phyloP scores from a whole-genome alignment of 1,140 invertebrate species.

The Diorhabda carinulata region DNA sequence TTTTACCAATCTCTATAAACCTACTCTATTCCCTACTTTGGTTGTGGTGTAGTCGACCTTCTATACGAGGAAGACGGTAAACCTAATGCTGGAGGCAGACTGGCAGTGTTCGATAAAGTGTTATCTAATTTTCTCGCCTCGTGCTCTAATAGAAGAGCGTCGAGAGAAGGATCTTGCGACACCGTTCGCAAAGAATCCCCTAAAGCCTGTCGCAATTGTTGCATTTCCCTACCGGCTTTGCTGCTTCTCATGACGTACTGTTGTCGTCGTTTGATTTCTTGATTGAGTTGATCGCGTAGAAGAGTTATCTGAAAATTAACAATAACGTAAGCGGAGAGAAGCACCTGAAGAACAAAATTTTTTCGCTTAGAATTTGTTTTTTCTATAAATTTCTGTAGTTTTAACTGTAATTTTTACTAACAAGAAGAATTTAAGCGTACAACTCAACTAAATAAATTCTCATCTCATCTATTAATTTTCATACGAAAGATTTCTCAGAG shows the following conservation, averaged over 20 bases:
- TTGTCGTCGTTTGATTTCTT: slow-evolving; percentile 82
- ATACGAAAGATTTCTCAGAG: too few species aligned
- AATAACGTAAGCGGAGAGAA: too few species aligned
- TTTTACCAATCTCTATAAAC: background rate
- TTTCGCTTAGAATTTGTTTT: too few species aligned
- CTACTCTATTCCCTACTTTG: slow-evolving; percentile 30
- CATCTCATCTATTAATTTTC: too few species aligned
- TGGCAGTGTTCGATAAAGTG: slow-evolving; percentile 57
- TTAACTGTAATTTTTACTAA: too few species aligned
- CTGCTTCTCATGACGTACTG: slow-evolving; percentile 77
- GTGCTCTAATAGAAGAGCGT: slow-evolving; percentile 76
- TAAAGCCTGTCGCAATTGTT: slow-evolving; percentile 74
- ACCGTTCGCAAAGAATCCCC: slow-evolving; percentile 81
- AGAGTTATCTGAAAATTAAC: slow-evolving; percentile 56
- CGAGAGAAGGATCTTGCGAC: slow-evolving; percentile 73
- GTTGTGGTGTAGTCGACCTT: slow-evolving; percentile 49
- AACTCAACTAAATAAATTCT: too few species aligned
- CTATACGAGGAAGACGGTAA: slow-evolving; percentile 45
- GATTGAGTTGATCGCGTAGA: slow-evolving; percentile 75
- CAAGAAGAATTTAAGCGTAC: too few species aligned
- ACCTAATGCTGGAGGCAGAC: slow-evolving; percentile 54
- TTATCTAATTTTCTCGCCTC: slow-evolving; percentile 79
- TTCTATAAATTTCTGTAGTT: too few species aligned
- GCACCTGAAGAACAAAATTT: too few species aligned
- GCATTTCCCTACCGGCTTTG: slow-evolving; percentile 78